Conservation (phyloP, 2,797 vertebrate genomes). For the Hippopotamyrus pictus region DNA sequence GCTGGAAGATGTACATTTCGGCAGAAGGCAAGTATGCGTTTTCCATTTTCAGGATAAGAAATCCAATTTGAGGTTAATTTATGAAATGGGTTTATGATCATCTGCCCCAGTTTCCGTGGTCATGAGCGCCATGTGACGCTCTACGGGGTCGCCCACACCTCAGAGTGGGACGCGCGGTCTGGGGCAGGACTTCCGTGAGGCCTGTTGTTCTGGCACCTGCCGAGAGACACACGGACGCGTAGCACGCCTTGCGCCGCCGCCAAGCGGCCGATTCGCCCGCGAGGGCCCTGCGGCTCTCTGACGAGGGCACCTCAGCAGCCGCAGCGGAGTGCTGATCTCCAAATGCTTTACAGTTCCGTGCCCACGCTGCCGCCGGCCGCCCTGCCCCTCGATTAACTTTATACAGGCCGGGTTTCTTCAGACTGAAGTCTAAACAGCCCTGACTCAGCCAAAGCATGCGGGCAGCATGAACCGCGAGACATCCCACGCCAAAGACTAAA, state of each 20-base stretch:
- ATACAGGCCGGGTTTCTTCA: background rate
- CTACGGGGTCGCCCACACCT: background rate
- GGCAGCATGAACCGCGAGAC: background rate
- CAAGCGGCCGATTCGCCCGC: background rate
- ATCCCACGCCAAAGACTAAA: background rate
- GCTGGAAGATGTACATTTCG: slow-evolving; percentile 19
- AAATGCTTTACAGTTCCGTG: background rate
- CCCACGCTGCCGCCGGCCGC: background rate
- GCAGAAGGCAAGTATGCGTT: background rate
- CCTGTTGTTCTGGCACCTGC: background rate
- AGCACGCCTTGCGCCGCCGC: background rate
- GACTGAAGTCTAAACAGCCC: background rate
- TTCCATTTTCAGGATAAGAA: background rate
- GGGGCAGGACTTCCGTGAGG: background rate
- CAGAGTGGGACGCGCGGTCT: background rate
- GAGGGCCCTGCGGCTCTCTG: background rate
- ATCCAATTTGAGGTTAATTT: slow-evolving; percentile 3
- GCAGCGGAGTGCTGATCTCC: background rate
- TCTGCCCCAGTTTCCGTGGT: background rate
- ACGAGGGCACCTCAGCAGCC: background rate
- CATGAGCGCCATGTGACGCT: background rate
- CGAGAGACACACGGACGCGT: background rate
- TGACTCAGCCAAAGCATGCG: background rate
- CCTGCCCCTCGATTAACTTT: background rate
- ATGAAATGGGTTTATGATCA: background rate